These are phyloP conservation scores for Tuberolachnus salignus DNA, from an alignment of 2,888 invertebrate genomes.

Conservation along the genomic window DNA sequence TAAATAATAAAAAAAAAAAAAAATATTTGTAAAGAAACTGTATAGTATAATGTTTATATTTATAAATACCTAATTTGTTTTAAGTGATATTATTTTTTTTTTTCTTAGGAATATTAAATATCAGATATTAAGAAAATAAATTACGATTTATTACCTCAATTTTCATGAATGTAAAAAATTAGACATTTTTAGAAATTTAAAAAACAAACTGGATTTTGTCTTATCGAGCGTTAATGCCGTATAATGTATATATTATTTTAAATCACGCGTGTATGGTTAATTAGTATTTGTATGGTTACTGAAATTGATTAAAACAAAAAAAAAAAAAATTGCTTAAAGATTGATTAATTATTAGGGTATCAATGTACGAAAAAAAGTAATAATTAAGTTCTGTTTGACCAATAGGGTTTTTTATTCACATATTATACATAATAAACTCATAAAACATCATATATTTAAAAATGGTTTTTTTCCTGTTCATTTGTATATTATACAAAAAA, in stretches of 20 bases:
- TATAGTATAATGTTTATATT: constrained; percentile 54
- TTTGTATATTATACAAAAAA: constrained; percentile 38
- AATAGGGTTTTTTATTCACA: constrained; percentile 53
- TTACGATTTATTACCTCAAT: constrained; percentile 52
- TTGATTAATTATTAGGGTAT: constrained; percentile 54
- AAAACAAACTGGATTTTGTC: constrained; percentile 34
- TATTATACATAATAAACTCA: constrained; percentile 17
- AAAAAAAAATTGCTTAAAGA: constrained; percentile 52
- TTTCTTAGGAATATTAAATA: constrained; percentile 29
- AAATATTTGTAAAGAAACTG: constrained; percentile 46
- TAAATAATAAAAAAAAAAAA: constrained; percentile 20
- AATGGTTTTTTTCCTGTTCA: constrained; percentile 44
- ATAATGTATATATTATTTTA: constrained; percentile 50
- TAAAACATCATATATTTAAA: constrained; percentile 31
- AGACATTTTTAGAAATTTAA: constrained; percentile 47
- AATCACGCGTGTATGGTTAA: constrained; percentile 52
- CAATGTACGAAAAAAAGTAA: constrained; percentile 47
- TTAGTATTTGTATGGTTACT: constrained; percentile 48
- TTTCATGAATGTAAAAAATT: constrained; percentile 46
- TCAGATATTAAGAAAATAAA: constrained; percentile 40
- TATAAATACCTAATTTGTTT: constrained; percentile 54
- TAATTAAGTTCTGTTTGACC: constrained; percentile 52
- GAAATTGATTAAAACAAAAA: constrained; percentile 29
- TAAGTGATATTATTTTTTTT: constrained; percentile 54
- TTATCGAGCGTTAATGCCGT: constrained; percentile 41